Evolutionary conservation across 2,797 vertebrate genomes (phyloP), one percentile per base, ranked within the genome.

Genomic region (Myotis pilosus): DNA sequence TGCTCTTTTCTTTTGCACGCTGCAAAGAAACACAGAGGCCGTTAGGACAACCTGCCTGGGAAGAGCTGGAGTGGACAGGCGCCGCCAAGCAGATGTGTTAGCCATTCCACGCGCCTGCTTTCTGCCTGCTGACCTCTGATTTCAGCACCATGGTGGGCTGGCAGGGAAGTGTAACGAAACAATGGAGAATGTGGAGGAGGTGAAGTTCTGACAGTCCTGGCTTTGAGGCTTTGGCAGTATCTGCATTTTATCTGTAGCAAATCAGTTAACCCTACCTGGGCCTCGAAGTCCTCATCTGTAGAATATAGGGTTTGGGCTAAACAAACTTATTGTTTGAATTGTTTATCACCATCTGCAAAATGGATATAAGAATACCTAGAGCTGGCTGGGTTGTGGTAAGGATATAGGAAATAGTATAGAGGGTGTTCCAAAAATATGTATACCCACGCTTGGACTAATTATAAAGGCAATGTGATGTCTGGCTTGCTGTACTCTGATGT

Each of bases 1-100:
- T 99, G 99, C 96, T 99, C 99, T 98, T 99, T 99, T 95, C 99
- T 98, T 98, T 99, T 99, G 97, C 99, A 99, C 0, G 99, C 99
- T 99, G 98, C 80, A 98, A 98, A 83, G 95, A 96, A 97, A 94
- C n/a, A 97, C 33, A 97, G 93, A 28, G 38, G 0, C 41, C 10
- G 72, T 98, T 96, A 98, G 94, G 72, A 79, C 22, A 64, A 11
- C 69, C 51, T n/a, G 64, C 33, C 57, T 81, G 55, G 89, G 83
- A 33, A 55, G 84, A 74, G 28, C 30, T 6, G 16, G 49, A 75
- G 16, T 17, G 72, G 57, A 83, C 80, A 89, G 79, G 51, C 47
- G 84, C 69, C 23, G 55, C 41, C 28, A 33, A 33, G 82, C 74
- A 55, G 17, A 62, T n/a, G 64, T 33, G 64, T 83, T 51, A 85